Evolutionary conservation across 2,888 invertebrate genomes (phyloP), one percentile per base, ranked within the genome.

Genomic region (Smittia sp.): DNA sequence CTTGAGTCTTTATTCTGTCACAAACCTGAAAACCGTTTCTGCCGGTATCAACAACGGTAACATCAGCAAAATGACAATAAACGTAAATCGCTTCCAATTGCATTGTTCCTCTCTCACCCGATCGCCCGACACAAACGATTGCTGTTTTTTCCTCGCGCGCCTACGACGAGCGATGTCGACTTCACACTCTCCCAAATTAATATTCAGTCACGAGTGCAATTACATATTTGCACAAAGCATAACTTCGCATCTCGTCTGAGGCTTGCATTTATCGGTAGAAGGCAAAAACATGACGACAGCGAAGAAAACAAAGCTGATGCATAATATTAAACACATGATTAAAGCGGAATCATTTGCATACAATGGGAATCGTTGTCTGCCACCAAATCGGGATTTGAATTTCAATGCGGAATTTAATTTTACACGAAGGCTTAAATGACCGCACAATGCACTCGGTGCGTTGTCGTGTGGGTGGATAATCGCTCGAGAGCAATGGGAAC

Each of bases 141-240:
- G 46, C 46, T 32, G 32, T 32, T 32, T 32, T 32, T 32, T 9
- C 3, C 15, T 46, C n/a, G 46, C 46, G 46, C 46, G 15, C 46
- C 25, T 63, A 24, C 24, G 13, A 65, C 9, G 38, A 65, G 32
- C 41, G 4, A 22, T 67, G 69, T 52, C 46, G 4, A 69, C 11
- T 69, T 69, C 69, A 69, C 69, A 69, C 69, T 69, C 41, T 69
- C 13, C 69, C 15, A 18, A 69, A 69, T 69, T 69, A 69, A 69
- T 69, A 69, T 69, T 69, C 69, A 69, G 39, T 69, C 69, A 52
- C 69, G 52, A 69, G 22, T 24, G 24, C 69, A 69, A 52, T 69
- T 69, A 52, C 69, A 69, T n/a, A 58, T 46, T 46, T 46, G 52
- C 18, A 18, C 52, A 46, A 15, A 46, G 58, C 58, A 18, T 20